phyloP scores from a whole-genome alignment of 2,113 vertebrate species.

The Xyliphius kryptos region DNA sequence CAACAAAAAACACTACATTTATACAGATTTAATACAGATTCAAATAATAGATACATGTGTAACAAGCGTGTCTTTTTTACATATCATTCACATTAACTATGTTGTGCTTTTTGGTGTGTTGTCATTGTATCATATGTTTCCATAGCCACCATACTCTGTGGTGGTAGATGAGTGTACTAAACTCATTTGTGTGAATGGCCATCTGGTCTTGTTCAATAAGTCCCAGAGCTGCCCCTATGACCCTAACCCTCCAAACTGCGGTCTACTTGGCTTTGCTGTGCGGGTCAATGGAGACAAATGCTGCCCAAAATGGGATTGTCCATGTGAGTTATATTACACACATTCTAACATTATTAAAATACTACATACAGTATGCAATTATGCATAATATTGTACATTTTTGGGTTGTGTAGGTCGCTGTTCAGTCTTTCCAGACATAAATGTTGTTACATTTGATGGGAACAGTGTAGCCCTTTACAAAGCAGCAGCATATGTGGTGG shows the following conservation, averaged over 20 bases:
- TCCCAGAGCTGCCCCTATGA: slow-evolving; percentile 82
- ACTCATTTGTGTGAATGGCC: slow-evolving; percentile 84
- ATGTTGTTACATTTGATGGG: slow-evolving; percentile 87
- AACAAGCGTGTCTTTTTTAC: too few relatives aligned
- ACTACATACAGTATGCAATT: too few relatives aligned
- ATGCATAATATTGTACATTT: too few relatives aligned
- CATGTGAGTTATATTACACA: slow-evolving; percentile 88
- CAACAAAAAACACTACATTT: too few relatives aligned
- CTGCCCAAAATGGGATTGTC: slow-evolving; percentile 91
- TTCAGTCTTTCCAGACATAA: slow-evolving; percentile 88
- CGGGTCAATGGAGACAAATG: slow-evolving; percentile 88
- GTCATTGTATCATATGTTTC: slow-evolving; percentile 1
- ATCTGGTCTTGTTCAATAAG: slow-evolving; percentile 84
- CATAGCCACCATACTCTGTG: slow-evolving; percentile 65
- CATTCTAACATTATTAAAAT: slow-evolving; percentile 1
- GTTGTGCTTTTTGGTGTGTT: too few relatives aligned
- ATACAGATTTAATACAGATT: too few relatives aligned
- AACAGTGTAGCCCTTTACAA: slow-evolving; percentile 80
- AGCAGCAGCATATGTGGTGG: slow-evolving; percentile 80
- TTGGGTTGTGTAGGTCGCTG: slow-evolving; percentile 81
- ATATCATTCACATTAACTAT: too few relatives aligned
- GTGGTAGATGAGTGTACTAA: slow-evolving; percentile 79
- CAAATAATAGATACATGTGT: too few relatives aligned
- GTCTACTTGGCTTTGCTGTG: slow-evolving; percentile 81
- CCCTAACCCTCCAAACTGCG: slow-evolving; percentile 75